phyloP scores from a whole-genome alignment of 2,113 vertebrate species.

The Orientallactaga bullata region DNA sequence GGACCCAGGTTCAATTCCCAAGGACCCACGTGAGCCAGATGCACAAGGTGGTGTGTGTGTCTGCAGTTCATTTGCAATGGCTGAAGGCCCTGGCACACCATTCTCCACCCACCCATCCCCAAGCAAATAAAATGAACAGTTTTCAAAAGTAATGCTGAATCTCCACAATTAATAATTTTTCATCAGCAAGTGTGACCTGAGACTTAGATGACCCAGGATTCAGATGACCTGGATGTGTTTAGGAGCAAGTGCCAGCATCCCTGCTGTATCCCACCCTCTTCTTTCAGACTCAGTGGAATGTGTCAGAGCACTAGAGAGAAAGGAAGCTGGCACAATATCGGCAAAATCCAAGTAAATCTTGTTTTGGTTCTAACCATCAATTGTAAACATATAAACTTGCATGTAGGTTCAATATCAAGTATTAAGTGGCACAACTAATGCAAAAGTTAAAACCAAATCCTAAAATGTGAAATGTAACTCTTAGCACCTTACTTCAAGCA shows the following conservation, averaged over 20 bases:
- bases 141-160: background rate
- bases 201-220: background rate
- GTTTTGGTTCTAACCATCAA: background rate
- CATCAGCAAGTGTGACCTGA: background rate
- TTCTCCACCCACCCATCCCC: too few relatives aligned
- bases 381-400: background rate
- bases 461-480: background rate
- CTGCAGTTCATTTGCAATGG: too few relatives aligned
- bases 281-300: background rate
- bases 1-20: too few relatives aligned
- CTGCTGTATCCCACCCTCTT: background rate
- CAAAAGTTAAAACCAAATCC: background rate
- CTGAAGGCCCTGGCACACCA: too few relatives aligned
- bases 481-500: background rate
- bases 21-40: too few relatives aligned
- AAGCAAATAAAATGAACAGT: too few relatives aligned
- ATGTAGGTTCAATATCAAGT: slow-evolving; percentile 4
- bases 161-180: background rate
- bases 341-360: background rate
- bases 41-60: too few relatives aligned
- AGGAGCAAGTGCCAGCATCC: background rate
- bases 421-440: background rate
- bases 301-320: background rate
- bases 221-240: background rate
- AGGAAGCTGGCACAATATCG: too few relatives aligned